Conservation (phyloP, 2,888 invertebrate species). For the Agrochola circellaris region DNA sequence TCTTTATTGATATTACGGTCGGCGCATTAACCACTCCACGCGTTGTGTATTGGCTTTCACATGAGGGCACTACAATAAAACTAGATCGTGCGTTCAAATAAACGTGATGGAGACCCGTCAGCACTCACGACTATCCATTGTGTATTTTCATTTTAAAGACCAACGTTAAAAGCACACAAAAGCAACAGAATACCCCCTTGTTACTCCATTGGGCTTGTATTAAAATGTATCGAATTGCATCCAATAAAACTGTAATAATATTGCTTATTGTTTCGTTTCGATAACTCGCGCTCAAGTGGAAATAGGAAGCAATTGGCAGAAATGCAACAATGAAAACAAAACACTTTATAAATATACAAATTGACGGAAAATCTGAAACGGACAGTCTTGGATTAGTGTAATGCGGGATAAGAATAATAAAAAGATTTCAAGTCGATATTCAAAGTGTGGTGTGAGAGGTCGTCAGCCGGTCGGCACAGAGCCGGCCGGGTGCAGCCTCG, state of each 20-base stretch:
- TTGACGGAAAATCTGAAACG: constrained; percentile 24
- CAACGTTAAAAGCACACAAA: constrained; percentile 42
- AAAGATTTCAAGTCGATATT: constrained; percentile 72
- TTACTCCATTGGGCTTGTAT: constrained; percentile 38
- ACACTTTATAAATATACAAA: constrained; percentile 34
- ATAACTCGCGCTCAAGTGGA: constrained; percentile 55
- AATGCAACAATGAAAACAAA: constrained; percentile 45
- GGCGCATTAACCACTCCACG: constrained; percentile 85
- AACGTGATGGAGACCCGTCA: constrained; percentile 46
- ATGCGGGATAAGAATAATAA: constrained; percentile 29
- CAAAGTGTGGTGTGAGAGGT: constrained; percentile 67
- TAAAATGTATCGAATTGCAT: constrained; percentile 61
- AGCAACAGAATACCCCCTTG: constrained; percentile 22
- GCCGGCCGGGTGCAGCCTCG: constrained; percentile 65
- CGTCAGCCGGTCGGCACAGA: constrained; percentile 45
- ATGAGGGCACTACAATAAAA: constrained; percentile 81
- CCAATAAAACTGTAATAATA: constrained; percentile 63
- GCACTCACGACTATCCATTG: constrained; percentile 37
- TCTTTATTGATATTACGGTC: constrained; percentile 87
- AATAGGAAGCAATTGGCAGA: constrained; percentile 57
- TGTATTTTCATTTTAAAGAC: constrained; percentile 59
- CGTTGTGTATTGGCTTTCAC: constrained; percentile 83
- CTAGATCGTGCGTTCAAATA: constrained; percentile 72
- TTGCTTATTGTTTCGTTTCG: constrained; percentile 64
- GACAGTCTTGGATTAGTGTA: constrained; percentile 30